Base-by-base conservation (phyloP, 2,113 vertebrate genomes). In the Elgaria multicarinata region DNA sequence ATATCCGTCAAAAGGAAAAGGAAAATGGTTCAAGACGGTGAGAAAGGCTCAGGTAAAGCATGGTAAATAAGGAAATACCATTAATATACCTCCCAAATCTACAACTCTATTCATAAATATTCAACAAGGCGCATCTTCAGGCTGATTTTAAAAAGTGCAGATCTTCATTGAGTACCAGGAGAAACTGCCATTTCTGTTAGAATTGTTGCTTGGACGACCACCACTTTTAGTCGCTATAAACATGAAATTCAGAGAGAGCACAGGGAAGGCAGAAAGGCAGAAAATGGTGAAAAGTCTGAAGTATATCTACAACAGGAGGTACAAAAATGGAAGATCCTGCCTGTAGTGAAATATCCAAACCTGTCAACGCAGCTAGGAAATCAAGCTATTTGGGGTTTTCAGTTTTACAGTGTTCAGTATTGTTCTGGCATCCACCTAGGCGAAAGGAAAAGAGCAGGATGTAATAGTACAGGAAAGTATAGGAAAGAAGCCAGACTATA, bases 161-260 rank as follows among this genome's bases (percentile, higher is more conserved):
- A 69, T 78, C 13, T 3, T 92, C 86, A 77, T 69, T 89, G 64
- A 3, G 0, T 74, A 58, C 90, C 89, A 87, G 92, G 53, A 87
- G 24, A 93, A 94, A 95, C 85, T 92, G 67, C 85, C 90, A 78
- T 94, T 93, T 90, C 85, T 93, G 66, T 89, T 89, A 91, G 87
- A 92, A 94, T 91, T 90, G 93, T 87, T 93, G 93, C 81, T 94
- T 94, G 94, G 90, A 92, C n/a, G 80, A 80, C 82, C 90, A 91
- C 90, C 92, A 94, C 67, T 89, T 93, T 93, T 94, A 93, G 86
- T 85, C 82, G 89, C 89, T 83, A 87, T 87, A 89, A 94, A 86
- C 93, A 90, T 83, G 77, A 83, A 90, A 86, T 78, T 95, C 87
- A 89, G 90, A 93, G 90, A 87, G 66, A 85, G 91, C 72, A 33